phyloP scores from a whole-genome alignment of 2,113 vertebrate genomes.

The Pygoscelis antarcticus region DNA sequence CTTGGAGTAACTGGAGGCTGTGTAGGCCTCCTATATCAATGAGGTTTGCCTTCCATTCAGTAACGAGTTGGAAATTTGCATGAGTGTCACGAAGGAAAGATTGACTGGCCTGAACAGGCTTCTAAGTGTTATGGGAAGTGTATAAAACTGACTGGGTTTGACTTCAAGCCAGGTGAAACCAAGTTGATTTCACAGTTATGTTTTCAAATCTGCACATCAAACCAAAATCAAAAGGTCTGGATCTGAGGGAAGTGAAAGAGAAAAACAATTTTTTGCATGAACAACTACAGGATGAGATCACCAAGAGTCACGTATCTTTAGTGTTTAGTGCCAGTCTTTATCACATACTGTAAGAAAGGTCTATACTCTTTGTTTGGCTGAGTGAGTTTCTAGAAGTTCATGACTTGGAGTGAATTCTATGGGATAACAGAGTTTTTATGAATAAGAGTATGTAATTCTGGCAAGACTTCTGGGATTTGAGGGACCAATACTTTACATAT shows the following conservation, averaged over 20 bases:
- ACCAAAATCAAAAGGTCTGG: constrained; percentile 56
- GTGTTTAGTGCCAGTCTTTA: background rate
- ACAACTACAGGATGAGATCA: constrained; percentile 28
- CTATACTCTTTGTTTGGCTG: background rate
- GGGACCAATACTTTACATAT: background rate
- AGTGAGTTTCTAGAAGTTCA: background rate
- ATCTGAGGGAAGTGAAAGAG: constrained; percentile 59
- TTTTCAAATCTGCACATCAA: constrained; percentile 37
- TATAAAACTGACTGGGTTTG: background rate
- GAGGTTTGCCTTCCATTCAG: background rate
- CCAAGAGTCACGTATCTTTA: background rate
- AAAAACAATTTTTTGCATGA: constrained; percentile 70
- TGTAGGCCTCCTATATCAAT: background rate
- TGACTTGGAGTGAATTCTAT: background rate
- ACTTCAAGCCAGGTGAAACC: constrained; percentile 57
- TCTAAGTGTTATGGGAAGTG: background rate
- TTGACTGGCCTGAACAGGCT: background rate
- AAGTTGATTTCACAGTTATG: constrained; percentile 55
- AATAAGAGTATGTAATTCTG: background rate
- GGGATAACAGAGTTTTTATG: background rate
- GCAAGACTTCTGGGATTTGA: background rate
- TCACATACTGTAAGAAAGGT: background rate
- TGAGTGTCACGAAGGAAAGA: background rate
- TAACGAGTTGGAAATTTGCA: background rate
- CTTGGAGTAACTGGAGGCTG: background rate